Base-by-base conservation (phyloP, 2,797 vertebrate genomes). In the Acridotheres tristis region DNA sequence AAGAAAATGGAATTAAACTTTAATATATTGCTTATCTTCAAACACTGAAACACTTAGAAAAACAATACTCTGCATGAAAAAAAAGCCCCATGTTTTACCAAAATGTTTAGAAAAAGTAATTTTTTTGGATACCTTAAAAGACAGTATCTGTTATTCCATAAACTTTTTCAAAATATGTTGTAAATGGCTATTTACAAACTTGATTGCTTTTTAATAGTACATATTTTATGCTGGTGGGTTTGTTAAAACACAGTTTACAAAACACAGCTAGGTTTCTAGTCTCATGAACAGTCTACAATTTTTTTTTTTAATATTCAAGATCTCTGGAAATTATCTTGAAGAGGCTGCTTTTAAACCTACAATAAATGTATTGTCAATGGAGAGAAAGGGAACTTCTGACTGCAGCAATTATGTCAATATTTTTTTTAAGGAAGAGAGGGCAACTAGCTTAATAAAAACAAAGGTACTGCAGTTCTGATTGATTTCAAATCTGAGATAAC, bases 1-100 rank as follows among this genome's bases (percentile, higher is more conserved):
- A 95, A 97, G 81, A 91, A 97, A 95, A 94, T 95, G 67, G 96
- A 97, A 97, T 97, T 96, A 96, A 96, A 96, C 87, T 93, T 97
- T 92, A 97, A 97, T 96, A 97, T 95, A 97, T 93, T 95, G 90
- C 93, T 97, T 95, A 95, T 97, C 93, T 96, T 93, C 80, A 90
- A 84, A 79, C 47, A 90, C 14, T 88, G 75, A 97, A 94, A 92
- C 85, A 55, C 80, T 90, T 72, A 86, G 85, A 92, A 83, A 98
- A 98, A 95, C 89, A 97, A 95, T 91, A 95, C 72, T 86, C 87
- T 76, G 58, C 95, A 93, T 67, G 86, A 95, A 68, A 87, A 96
- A 92, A 94, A 94, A 27, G 8, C 58, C 54, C 71, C 1, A 3
- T 38, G 7, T 88, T 97, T 94, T 84, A 96, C 55, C 88, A 95